These are phyloP conservation scores for Sebastes melanostomus DNA, from an alignment of 2,797 vertebrate species.

Conservation along the genomic window DNA sequence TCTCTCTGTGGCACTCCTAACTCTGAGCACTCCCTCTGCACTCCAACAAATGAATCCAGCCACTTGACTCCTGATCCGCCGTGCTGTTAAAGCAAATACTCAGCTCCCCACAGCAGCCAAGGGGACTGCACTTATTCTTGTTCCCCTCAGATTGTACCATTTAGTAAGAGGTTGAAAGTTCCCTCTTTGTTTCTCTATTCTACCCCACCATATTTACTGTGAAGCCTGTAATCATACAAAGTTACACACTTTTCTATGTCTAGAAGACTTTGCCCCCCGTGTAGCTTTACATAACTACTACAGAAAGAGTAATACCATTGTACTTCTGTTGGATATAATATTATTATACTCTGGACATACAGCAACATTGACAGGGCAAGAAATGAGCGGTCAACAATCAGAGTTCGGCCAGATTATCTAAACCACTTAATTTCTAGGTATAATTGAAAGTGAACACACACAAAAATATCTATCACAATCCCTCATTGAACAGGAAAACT, in stretches of 20 bases:
- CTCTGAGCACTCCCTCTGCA: conserved; percentile 60
- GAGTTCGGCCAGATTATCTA: not conserved
- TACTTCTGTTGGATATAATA: not conserved
- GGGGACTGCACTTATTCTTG: conserved; percentile 11
- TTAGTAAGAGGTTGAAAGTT: conserved; percentile 42
- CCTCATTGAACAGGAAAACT: not conserved
- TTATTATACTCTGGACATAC: not conserved
- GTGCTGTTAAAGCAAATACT: conserved; percentile 62
- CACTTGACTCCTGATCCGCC: conserved; percentile 69
- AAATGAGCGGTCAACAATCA: not conserved
- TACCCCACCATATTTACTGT: not conserved
- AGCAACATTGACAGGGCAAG: not conserved
- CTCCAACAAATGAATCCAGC: conserved; percentile 67
- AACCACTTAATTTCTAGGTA: not conserved
- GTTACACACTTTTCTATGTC: not conserved
- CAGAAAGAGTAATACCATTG: not conserved
- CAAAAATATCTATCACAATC: not conserved
- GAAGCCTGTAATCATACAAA: conserved; percentile 6
- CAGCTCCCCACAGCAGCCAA: conserved; percentile 42
- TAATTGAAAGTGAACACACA: not conserved
- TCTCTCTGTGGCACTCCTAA: conserved; percentile 46
- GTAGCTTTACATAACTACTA: not conserved
- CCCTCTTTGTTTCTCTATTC: conserved; percentile 33
- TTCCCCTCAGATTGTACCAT: conserved; percentile 32
- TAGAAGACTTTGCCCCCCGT: not conserved